Conservation (phyloP, 2,797 vertebrate species). For the Fringilla coelebs region DNA sequence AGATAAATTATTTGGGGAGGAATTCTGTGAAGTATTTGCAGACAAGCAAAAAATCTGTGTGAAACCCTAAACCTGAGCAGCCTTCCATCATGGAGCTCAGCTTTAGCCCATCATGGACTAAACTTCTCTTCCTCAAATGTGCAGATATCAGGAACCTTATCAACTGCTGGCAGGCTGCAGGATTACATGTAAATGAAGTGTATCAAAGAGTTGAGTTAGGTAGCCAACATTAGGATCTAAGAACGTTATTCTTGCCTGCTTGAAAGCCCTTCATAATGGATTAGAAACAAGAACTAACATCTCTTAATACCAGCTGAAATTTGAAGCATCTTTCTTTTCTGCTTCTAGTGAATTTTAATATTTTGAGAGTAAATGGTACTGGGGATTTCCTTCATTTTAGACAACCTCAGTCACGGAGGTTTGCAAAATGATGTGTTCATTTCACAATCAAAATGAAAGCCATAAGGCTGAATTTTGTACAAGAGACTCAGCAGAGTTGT, state of each 20-base stretch:
- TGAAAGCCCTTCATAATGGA: slow-evolving; percentile 66
- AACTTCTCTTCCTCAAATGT: slow-evolving; percentile 26
- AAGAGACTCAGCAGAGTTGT: background rate
- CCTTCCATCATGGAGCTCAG: slow-evolving; percentile 32
- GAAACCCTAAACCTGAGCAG: slow-evolving; percentile 61
- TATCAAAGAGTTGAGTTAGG: slow-evolving; percentile 62
- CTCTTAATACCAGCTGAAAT: slow-evolving; percentile 52
- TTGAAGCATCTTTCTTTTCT: background rate
- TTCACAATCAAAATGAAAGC: slow-evolving; percentile 36
- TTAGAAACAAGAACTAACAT: slow-evolving; percentile 68
- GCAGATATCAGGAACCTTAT: slow-evolving; percentile 69
- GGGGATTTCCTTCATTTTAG: slow-evolving; percentile 60
- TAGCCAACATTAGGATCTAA: slow-evolving; percentile 41
- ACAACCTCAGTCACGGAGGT: background rate
- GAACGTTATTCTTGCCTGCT: slow-evolving; percentile 43
- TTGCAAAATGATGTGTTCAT: background rate
- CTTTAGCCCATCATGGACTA: background rate
- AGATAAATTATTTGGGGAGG: background rate
- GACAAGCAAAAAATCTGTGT: slow-evolving; percentile 22
- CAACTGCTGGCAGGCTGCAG: slow-evolving; percentile 65
- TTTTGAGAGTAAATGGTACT: slow-evolving; percentile 17
- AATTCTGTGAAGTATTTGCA: background rate
- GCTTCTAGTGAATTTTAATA: slow-evolving; percentile 39
- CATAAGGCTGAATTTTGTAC: slow-evolving; percentile 12
- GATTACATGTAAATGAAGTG: slow-evolving; percentile 74